Evolutionary conservation across 2,888 invertebrate species (phyloP), one percentile per base, ranked within the genome.

Genomic region (Amblyjoppa proteus): DNA sequence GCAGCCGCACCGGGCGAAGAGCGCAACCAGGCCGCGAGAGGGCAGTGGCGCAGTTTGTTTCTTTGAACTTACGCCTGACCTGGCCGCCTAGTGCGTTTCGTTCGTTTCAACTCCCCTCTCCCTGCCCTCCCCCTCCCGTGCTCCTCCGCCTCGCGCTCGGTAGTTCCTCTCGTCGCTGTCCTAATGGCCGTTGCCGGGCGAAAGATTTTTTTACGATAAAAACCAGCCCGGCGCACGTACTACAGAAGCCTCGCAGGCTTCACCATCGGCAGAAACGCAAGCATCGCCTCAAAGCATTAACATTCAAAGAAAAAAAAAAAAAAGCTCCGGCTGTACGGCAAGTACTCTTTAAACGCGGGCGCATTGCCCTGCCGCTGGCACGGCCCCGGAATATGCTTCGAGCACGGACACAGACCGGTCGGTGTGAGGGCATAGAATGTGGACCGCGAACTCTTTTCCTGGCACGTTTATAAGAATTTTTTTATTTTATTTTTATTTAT

Each of bases 1-100:
- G 28, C 11, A 9, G 20, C 34, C 38, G 3, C 45, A 0, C 13
- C 31, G 41, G 38, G 53, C n/a, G 11, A 13, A 64, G 5, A 58
- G 78, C 66, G 70, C 51, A 49, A 77, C 66, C 71, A 76, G 73
- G 79, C 56, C 70, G 70, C 64, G 58, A 71, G 51, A 80, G 76
- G 45, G 66, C 83, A 77, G 73, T 41, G 51, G 38, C 45, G 73
- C 45, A 75, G 75, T 79, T 76, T 85, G 82, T 86, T 79, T 74
- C 83, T 86, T 86, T 86, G 85, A 86, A 86, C 80, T 86, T 74
- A 73, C 83, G 80, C 80, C 85, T 81, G 85, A 83, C 76, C 82
- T 85, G 61, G 74, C 69, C 53, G 70, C 85, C 53, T 51, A 76
- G 79, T 85, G 82, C 85, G 85, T 85, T 85, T 75, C 78, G 77